Conservation (phyloP, 2,113 vertebrate genomes). For the Ramphastos sulfuratus region DNA sequence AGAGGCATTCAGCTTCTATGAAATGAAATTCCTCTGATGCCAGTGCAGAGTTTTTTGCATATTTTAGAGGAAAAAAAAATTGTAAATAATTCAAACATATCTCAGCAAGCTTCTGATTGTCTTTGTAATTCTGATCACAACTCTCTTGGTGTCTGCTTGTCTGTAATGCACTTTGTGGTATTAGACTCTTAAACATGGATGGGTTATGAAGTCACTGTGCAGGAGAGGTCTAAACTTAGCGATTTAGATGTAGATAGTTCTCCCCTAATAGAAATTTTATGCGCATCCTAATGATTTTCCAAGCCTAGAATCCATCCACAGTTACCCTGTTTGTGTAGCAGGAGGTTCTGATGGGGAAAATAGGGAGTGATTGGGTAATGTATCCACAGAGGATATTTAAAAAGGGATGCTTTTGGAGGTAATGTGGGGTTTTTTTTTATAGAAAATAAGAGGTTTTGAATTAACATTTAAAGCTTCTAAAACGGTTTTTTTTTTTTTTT, state of each 20-base stretch:
- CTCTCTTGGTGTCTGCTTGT: not conserved
- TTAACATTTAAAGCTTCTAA: conserved; percentile 1
- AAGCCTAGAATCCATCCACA: not conserved
- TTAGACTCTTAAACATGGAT: not conserved
- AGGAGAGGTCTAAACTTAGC: not conserved
- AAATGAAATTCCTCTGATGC: not conserved
- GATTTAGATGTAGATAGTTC: not conserved
- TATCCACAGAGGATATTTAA: not conserved
- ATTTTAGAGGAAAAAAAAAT: not conserved
- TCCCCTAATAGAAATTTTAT: not conserved
- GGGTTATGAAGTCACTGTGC: not conserved
- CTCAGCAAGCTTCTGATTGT: not conserved
- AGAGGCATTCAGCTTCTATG: not conserved
- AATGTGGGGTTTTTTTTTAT: not conserved
- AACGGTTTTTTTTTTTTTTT: not conserved
- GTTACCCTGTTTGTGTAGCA: not conserved
- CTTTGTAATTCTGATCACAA: not conserved
- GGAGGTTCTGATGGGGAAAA: not conserved
- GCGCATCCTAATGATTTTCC: not conserved
- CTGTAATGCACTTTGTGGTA: not conserved
- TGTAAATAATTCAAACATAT: not conserved
- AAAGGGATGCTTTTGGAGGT: not conserved
- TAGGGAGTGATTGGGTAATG: not conserved
- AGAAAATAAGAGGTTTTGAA: not conserved
- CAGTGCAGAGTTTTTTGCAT: too few relatives aligned